A percentile compares a stretch with the other conserved stretches of the same genome.
These are phyloP conservation scores for Ptiloglossa arizonensis DNA, from an alignment of 1,140 invertebrate species.

Conservation along the genomic window DNA sequence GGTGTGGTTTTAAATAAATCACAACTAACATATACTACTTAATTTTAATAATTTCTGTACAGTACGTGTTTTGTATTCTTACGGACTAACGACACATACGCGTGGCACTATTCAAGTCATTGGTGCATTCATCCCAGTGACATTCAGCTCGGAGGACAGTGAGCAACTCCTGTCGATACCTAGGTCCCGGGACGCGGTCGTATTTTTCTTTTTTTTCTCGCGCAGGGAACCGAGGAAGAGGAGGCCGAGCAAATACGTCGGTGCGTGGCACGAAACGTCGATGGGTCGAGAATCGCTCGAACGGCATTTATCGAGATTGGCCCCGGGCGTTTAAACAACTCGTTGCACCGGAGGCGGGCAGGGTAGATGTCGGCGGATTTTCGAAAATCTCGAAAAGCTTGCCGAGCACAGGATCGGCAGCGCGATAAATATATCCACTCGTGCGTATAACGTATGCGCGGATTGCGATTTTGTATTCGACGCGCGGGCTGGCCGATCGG, in stretches of 20 bases:
- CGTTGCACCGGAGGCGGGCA: constrained; percentile 38
- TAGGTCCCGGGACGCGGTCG: too few species aligned
- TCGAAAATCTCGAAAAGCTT: constrained; percentile 59
- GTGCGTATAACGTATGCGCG: constrained; percentile 59
- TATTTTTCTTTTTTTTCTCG: constrained; percentile 46
- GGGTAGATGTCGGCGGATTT: constrained; percentile 60
- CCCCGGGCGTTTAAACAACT: constrained; percentile 60
- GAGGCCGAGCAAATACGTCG: neutral
- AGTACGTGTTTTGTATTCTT: too few species aligned
- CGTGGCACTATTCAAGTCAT: too few species aligned
- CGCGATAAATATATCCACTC: constrained; percentile 61
- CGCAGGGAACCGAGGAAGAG: constrained; percentile 11
- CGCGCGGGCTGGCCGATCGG: constrained; percentile 9
- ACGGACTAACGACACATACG: too few species aligned
- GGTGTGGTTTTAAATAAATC: too few species aligned
- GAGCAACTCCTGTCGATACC: too few species aligned
- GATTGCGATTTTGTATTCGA: constrained; percentile 58
- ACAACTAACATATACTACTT: too few species aligned
- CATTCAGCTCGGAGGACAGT: too few species aligned
- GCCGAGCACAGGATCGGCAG: constrained; percentile 43
- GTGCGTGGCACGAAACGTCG: constrained; percentile 25
- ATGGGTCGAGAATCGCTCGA: constrained; percentile 62
- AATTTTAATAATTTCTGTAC: too few species aligned
- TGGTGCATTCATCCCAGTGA: too few species aligned
- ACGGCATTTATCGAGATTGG: constrained; percentile 66